Evolutionary conservation across 2,113 vertebrate species (phyloP), one percentile per base, ranked within the genome.

Genomic region (Sebastes schlegelii): DNA sequence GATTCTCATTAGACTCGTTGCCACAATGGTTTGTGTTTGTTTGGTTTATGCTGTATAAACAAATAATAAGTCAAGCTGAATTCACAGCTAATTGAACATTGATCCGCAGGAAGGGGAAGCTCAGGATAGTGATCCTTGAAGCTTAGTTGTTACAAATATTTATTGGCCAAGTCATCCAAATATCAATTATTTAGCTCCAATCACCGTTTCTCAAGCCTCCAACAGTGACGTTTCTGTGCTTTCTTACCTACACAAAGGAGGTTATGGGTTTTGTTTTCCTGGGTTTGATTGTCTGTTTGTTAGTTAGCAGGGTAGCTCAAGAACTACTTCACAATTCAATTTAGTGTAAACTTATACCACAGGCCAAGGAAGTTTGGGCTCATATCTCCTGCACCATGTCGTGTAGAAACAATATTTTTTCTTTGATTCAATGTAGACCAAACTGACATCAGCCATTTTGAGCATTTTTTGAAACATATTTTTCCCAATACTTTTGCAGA

Each of bases 101-200:
- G 55, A 89, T 79, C 72, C 11, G 1, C 79, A 78, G 86, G 55
- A 85, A 85, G 60, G 0, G 55, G 65, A 74, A 60, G 82, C 67
- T 85, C 49, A 63, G 42, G 12, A 43, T 13, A 51, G 42, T 66
- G 74, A 86, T n/a, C 74, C 74, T 17, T n/a, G 42, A 72, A 74
- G 81, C 63, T 82, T 66, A 63, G 46, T 57, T 52, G 54, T 66
- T 79, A 8, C 45, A 76, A 67, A 82, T 68, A 84, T 76, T 61
- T 75, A 83, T 67, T 64, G 34, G 55, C 10, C 23, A 17, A 77
- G 51, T 66, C 43, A 64, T 66, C 6, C 45, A 72, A 48, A 54
- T 52, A 79, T 67, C 40, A 64, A 43, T 45, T 55, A 68, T 67
- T 77, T 51, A 69, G n/a, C 21, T 65, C 17, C 34, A 58, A 26